phyloP scores from a whole-genome alignment of 1,140 invertebrate genomes.

The Pogonomyrmex californicus region DNA sequence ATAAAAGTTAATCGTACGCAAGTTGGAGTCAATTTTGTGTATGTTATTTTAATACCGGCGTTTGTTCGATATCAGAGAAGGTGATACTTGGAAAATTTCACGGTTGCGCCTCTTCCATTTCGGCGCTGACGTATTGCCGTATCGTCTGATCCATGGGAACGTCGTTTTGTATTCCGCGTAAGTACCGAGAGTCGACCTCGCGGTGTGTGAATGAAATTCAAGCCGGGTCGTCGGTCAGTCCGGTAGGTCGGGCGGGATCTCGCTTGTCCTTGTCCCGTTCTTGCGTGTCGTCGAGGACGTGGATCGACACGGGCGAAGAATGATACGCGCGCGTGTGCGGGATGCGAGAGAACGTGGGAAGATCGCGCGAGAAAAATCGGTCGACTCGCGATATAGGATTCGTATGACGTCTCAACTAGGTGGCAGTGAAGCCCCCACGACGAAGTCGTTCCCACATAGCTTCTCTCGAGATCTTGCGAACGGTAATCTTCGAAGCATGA shows the following conservation, averaged over 20 bases:
- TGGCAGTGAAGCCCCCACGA: slow-evolving; percentile 4
- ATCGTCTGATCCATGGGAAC: slow-evolving; percentile 76
- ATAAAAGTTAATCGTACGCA: background rate
- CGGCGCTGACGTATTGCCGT: background rate
- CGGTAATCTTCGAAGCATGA: background rate
- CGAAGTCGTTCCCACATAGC: slow-evolving; percentile 44
- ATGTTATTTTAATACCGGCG: background rate
- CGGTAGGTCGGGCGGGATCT: slow-evolving; percentile 74
- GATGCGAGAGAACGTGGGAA: slow-evolving; percentile 72
- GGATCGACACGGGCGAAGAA: slow-evolving; percentile 73
- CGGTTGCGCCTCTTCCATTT: slow-evolving; percentile 13
- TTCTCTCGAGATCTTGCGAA: background rate
- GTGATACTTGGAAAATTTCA: background rate
- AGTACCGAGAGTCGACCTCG: slow-evolving; percentile 75
- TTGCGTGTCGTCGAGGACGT: slow-evolving; percentile 71
- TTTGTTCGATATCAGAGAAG: background rate
- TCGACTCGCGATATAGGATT: slow-evolving; percentile 38
- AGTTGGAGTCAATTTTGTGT: background rate
- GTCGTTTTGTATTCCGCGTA: slow-evolving; percentile 82
- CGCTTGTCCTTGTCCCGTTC: slow-evolving; percentile 70
- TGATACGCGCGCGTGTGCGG: slow-evolving; percentile 67
- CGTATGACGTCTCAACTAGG: slow-evolving; percentile 27
- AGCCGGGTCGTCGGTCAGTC: slow-evolving; percentile 76
- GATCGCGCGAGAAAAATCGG: slow-evolving; percentile 66
- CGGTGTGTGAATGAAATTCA: slow-evolving; percentile 82